Percentiles rank a stretch among this genome's conserved stretches.
Conservation (phyloP, 2,888 invertebrate genomes). For the Disparrhopalites patrizii region DNA sequence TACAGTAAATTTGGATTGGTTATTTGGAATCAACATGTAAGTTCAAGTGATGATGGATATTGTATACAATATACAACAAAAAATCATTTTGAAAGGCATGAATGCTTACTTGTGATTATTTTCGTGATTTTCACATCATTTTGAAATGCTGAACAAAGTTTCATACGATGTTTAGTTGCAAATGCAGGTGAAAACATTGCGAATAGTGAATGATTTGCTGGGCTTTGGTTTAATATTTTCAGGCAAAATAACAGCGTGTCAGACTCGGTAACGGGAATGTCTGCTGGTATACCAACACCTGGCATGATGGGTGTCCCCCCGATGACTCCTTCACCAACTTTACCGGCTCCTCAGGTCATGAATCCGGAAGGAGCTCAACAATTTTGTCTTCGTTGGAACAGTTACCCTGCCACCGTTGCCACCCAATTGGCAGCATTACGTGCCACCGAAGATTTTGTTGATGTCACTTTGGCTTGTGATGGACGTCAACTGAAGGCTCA, state of each 20-base stretch:
- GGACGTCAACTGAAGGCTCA: constrained; percentile 78
- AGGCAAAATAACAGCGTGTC: constrained; percentile 26
- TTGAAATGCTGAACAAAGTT: too few species aligned
- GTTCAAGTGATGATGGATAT: too few species aligned
- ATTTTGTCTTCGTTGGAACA: constrained; percentile 86
- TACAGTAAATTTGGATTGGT: neutral
- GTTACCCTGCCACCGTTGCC: constrained; percentile 75
- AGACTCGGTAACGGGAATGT: constrained; percentile 21
- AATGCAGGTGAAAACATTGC: too few species aligned
- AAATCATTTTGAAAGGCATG: too few species aligned
- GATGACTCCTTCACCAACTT: constrained; percentile 19
- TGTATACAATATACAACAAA: too few species aligned
- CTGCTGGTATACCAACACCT: constrained; percentile 5
- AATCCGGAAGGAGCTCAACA: constrained; percentile 58
- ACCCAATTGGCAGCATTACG: constrained; percentile 79
- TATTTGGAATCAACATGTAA: constrained; percentile 13
- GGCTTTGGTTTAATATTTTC: too few species aligned
- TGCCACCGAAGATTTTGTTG: constrained; percentile 78
- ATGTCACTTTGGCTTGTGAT: constrained; percentile 81
- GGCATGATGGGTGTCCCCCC: constrained; percentile 18
- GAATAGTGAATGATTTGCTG: too few species aligned
- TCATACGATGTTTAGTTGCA: too few species aligned
- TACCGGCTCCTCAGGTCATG: constrained; percentile 23
- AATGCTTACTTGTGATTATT: too few species aligned
- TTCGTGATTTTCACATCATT: too few species aligned